A percentile compares a stretch with the other conserved stretches of the same genome.
Conservation (phyloP, 2,113 vertebrate genomes). For the Paratilapia polleni region DNA sequence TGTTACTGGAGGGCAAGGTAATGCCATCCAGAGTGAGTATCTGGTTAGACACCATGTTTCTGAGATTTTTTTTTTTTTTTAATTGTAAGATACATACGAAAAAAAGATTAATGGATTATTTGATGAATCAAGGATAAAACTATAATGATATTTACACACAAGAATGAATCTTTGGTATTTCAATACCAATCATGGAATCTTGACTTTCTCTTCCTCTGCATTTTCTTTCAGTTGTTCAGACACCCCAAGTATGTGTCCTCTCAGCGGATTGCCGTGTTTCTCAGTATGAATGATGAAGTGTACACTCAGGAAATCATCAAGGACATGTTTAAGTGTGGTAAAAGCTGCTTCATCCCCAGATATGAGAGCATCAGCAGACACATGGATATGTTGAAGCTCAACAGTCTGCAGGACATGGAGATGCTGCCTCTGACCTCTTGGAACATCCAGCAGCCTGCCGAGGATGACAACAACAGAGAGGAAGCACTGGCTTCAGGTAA, state of each 20-base stretch:
- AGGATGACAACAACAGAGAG: slow-evolving; percentile 81
- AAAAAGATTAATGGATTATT: too few relatives aligned
- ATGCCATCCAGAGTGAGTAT: too few relatives aligned
- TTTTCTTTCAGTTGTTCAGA: slow-evolving; percentile 80
- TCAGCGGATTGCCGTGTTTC: slow-evolving; percentile 88
- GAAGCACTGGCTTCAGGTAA: slow-evolving; percentile 88
- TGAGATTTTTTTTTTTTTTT: too few relatives aligned
- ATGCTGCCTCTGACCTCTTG: slow-evolving; percentile 88
- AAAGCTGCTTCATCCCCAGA: slow-evolving; percentile 91
- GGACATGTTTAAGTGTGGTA: slow-evolving; percentile 85
- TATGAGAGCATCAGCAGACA: slow-evolving; percentile 84
- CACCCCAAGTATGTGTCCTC: slow-evolving; percentile 86
- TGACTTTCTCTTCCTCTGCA: not conserved
- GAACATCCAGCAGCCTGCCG: slow-evolving; percentile 90
- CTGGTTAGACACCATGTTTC: too few relatives aligned
- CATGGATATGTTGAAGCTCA: slow-evolving; percentile 94
- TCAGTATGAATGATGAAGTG: slow-evolving; percentile 93
- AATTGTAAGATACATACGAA: too few relatives aligned
- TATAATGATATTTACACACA: too few relatives aligned
- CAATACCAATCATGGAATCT: not conserved
- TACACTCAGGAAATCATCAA: slow-evolving; percentile 87
- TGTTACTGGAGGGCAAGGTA: too few relatives aligned
- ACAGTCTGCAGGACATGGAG: slow-evolving; percentile 83
- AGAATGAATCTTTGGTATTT: not conserved
- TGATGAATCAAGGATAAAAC: too few relatives aligned